Conservation (phyloP, 2,888 invertebrate species). For the Drosophila barbarae region DNA sequence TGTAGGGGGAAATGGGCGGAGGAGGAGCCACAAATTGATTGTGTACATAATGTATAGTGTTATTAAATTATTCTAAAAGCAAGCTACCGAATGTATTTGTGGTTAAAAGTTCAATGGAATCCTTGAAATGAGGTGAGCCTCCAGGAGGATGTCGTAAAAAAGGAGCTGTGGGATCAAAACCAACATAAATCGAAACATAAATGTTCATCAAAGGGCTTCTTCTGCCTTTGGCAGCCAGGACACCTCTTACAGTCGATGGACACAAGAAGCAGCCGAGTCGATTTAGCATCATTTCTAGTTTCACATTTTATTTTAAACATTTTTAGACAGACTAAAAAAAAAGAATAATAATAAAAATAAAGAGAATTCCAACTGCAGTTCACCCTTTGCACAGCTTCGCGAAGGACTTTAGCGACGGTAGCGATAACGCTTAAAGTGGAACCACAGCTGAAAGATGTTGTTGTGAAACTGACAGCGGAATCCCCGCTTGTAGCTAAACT, state of each 20-base stretch:
- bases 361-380: background rate
- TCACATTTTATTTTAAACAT: constrained; percentile 10
- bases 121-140: background rate
- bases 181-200: too few relatives aligned
- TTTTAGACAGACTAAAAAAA: background rate
- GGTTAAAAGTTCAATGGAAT: background rate
- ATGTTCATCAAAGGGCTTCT: too few relatives aligned
- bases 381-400: background rate
- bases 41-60: background rate
- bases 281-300: background rate
- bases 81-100: background rate
- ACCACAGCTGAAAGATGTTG: constrained; percentile 99
- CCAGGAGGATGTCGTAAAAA: background rate
- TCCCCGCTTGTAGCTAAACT: constrained; percentile 98
- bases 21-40: too few relatives aligned
- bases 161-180: background rate
- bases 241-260: background rate
- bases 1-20: constrained; percentile 56
- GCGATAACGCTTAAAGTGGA: constrained; percentile 98
- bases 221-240: too few relatives aligned
- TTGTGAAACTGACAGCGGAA: constrained; percentile 99
- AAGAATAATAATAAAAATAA: background rate
- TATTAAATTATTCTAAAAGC: constrained; percentile 3
- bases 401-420: constrained; percentile 87
- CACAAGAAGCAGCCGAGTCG: background rate